Evolutionary conservation across 2,888 invertebrate genomes (phyloP).

Genomic region (Linnaemya tessellans): DNA sequence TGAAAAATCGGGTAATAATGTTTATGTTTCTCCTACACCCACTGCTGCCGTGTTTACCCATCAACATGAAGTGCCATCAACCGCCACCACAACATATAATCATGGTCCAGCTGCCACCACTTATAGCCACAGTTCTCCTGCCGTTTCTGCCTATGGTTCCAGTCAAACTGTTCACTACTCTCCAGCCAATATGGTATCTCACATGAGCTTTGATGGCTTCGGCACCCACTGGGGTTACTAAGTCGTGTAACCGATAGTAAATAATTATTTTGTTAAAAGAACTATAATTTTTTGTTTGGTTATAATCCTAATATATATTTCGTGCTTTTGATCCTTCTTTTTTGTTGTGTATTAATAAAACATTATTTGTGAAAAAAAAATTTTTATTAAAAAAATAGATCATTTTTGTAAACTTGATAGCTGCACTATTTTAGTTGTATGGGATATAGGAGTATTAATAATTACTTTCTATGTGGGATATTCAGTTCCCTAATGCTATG

Average conservation of each 20-base stretch:
- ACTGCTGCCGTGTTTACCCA: conserved; percentile 76
- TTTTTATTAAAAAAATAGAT: too few relatives aligned
- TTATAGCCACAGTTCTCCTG: conserved; percentile 81
- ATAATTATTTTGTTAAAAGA: conserved; percentile 18
- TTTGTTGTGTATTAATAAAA: background rate
- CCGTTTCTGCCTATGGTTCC: conserved; percentile 79
- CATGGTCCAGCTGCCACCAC: conserved; percentile 78
- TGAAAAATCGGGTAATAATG: conserved; percentile 39
- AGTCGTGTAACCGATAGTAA: conserved; percentile 73
- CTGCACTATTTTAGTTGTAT: too few relatives aligned
- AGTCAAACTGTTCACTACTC: conserved; percentile 83
- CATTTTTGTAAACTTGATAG: too few relatives aligned
- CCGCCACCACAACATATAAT: conserved; percentile 72
- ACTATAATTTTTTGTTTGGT: too few relatives aligned
- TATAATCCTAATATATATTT: conserved; percentile 26
- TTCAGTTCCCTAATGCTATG: too few relatives aligned
- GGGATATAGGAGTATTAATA: too few relatives aligned
- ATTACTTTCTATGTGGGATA: too few relatives aligned
- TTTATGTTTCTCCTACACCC: conserved; percentile 65
- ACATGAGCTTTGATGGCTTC: conserved; percentile 87
- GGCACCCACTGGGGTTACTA: conserved; percentile 87
- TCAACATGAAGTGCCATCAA: conserved; percentile 66
- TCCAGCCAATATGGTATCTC: conserved; percentile 86
- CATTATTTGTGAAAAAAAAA: background rate
- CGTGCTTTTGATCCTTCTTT: background rate